Evolutionary conservation across 2,797 vertebrate species (phyloP), one percentile per base, ranked within the genome.

Genomic region (Molothrus ater): DNA sequence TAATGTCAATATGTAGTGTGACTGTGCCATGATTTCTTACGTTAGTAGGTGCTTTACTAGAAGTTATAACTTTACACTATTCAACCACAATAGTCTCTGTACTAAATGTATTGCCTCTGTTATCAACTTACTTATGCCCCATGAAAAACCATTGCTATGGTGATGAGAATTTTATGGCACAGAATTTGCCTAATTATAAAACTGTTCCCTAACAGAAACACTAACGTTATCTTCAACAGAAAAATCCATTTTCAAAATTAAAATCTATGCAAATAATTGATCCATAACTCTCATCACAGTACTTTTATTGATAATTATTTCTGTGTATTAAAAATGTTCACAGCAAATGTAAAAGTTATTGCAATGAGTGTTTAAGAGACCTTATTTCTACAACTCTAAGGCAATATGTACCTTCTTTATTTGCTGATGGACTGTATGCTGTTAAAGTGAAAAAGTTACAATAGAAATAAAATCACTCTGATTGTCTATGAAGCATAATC

Each of bases 1-100:
- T 96, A 96, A 95, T 97, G 96, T 96, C 97, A 97, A 93, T 95
- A 96, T 76, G 38, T 80, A 92, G 93, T 92, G 72, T 86, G 90
- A 73, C 93, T 90, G 69, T 61, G 70, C 75, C 65, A 76, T 92
- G 92, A 95, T 97, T 97, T 96, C 96, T 97, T 94, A 92, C n/a
- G 92, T 96, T 95, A 81, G 88, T 56, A 93, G 85, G 75, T 91
- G 71, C 70, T 92, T 96, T 88, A 56, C 50, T 70, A 85, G 74
- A 86, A 87, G 86, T 83, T 71, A 94, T 65, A 90, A 81, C 91
- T 94, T 89, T 81, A 86, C 75, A 73, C 80, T 88, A 90, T 50
- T 92, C 88, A 93, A 63, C 89, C 63, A 85, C 84, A 83, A 86
- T 84, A 61, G 69, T 82, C 86, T 75, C 87, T 45, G 63, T 80